Evolutionary conservation across 2,113 vertebrate species (phyloP).

Genomic region (Indicator indicator): DNA sequence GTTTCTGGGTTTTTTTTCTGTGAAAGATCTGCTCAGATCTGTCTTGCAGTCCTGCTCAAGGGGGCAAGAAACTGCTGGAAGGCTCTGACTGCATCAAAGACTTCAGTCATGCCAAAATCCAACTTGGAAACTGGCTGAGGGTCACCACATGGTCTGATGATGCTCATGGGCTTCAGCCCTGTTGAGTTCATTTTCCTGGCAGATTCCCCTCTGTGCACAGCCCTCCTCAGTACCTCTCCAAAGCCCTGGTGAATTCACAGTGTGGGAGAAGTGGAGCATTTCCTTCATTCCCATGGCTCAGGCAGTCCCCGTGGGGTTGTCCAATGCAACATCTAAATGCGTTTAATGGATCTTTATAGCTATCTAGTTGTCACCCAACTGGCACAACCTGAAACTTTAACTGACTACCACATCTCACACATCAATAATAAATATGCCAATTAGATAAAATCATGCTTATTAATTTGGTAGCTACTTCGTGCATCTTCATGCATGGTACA

Average conservation of each 20-base stretch:
- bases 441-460: neutral
- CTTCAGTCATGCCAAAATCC: neutral
- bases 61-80: fast-evolving
- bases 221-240: neutral
- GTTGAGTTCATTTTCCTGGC: fast-evolving
- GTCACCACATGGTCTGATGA: fast-evolving
- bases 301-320: fast-evolving
- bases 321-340: neutral
- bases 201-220: fast-evolving
- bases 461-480: neutral
- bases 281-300: fast-evolving
- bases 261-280: neutral
- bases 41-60: neutral
- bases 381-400: neutral
- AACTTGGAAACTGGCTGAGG: neutral
- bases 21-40: neutral
- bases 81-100: neutral
- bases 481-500: too few relatives aligned
- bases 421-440: constrained; percentile 5
- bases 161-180: fast-evolving
- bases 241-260: fast-evolving
- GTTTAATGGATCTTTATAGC: neutral
- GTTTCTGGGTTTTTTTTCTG: neutral
- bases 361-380: neutral
- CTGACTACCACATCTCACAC: neutral